Evolutionary conservation across 2,888 invertebrate species (phyloP).

Genomic region (Pyrocoelia pectoralis): DNA sequence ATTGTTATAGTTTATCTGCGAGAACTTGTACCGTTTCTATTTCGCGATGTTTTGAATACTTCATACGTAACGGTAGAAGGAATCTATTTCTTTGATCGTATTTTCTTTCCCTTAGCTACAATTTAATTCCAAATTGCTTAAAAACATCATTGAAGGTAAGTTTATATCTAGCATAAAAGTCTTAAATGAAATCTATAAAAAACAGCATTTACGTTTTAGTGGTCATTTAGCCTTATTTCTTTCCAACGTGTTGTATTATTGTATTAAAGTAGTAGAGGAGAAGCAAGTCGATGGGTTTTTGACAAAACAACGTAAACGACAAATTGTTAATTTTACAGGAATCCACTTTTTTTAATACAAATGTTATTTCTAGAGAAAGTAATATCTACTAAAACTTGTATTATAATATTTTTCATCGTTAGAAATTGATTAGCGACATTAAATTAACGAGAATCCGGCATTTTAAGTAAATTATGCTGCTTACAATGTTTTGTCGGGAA

Average conservation of each 20-base stretch:
- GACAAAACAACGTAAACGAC: too few species aligned
- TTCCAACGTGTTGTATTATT: slow-evolving; percentile 1
- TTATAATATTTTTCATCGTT: too few species aligned
- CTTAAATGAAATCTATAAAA: slow-evolving; percentile 11
- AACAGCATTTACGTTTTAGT: slow-evolving; percentile 6
- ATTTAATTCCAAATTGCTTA: slow-evolving; percentile 1
- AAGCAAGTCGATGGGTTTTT: too few species aligned
- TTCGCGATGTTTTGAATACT: slow-evolving; percentile 2
- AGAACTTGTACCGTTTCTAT: slow-evolving; percentile 1
- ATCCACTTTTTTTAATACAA: too few species aligned
- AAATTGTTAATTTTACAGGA: too few species aligned
- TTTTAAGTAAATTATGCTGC: too few species aligned
- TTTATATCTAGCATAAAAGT: slow-evolving; percentile 3
- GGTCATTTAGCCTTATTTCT: slow-evolving; percentile 4
- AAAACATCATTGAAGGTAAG: slow-evolving; percentile 1
- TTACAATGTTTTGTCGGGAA: too few species aligned
- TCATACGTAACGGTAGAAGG: background rate
- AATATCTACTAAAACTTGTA: too few species aligned
- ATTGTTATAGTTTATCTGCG: slow-evolving; percentile 26
- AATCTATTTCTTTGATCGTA: background rate
- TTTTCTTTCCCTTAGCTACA: background rate
- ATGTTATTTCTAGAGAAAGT: too few species aligned
- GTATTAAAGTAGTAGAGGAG: background rate
- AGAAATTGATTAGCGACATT: too few species aligned
- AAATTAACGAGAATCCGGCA: too few species aligned